Conservation (phyloP, 2,797 vertebrate genomes). For the Darevskia nairensis region DNA sequence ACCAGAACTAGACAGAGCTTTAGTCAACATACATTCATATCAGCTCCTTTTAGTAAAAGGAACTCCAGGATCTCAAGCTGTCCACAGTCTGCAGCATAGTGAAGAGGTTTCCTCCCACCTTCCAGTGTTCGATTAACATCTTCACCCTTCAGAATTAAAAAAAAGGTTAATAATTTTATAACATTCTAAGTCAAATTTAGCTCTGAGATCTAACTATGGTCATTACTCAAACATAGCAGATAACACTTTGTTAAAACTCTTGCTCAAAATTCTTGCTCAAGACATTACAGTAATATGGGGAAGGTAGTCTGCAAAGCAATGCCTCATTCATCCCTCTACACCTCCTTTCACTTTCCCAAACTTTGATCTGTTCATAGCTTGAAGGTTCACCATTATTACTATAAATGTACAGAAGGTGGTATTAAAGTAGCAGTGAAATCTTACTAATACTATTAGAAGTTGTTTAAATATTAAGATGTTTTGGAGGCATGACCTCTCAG, state of each 20-base stretch:
- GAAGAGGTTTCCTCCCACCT: slow-evolving; percentile 91
- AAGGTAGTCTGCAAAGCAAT: background rate
- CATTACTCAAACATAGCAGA: background rate
- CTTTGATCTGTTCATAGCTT: background rate
- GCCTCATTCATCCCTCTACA: background rate
- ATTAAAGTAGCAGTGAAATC: background rate
- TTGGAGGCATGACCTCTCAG: background rate
- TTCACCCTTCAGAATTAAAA: slow-evolving; percentile 80
- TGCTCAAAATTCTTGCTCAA: background rate
- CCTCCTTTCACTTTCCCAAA: background rate
- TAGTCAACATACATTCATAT: slow-evolving; percentile 85
- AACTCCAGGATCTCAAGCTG: slow-evolving; percentile 89
- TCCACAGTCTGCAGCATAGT: slow-evolving; percentile 93
- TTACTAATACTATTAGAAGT: background rate
- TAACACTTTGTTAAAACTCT: background rate
- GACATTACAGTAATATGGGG: background rate
- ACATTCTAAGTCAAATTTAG: background rate
- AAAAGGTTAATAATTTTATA: slow-evolving; percentile 22
- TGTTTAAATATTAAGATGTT: background rate
- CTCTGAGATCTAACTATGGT: background rate
- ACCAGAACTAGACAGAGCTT: background rate
- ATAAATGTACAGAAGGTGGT: background rate
- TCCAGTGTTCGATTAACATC: slow-evolving; percentile 92
- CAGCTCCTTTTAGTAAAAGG: slow-evolving; percentile 92
- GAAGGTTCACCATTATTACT: background rate